Percentiles rank a stretch among this genome's conserved stretches.
Conservation (phyloP, 2,888 invertebrate species). For the Scaptomyza tumidula region DNA sequence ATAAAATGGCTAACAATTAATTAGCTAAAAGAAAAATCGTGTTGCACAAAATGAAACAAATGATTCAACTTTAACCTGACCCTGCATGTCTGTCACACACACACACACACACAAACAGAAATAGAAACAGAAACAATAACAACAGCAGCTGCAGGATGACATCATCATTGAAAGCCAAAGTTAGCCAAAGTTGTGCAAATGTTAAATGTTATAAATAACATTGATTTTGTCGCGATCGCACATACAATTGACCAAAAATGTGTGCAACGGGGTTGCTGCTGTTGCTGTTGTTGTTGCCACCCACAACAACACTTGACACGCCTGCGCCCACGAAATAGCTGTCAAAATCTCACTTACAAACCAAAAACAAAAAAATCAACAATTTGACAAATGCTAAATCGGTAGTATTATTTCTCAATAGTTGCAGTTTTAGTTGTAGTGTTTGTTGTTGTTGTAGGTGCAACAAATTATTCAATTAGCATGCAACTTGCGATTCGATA, state of each 20-base stretch:
- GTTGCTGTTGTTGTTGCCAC: conserved; percentile 39
- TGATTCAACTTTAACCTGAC: conserved; percentile 83
- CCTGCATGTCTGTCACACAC: conserved; percentile 79
- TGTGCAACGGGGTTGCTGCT: conserved; percentile 41
- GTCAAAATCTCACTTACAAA: conserved; percentile 70
- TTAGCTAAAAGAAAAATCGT: conserved; percentile 78
- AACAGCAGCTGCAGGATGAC: conserved; percentile 62
- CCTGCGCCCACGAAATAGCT: conserved; percentile 55
- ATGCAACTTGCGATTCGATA: conserved; percentile 70
- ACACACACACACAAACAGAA: conserved; percentile 57
- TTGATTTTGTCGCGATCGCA: conserved; percentile 5
- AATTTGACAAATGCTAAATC: conserved; percentile 69
- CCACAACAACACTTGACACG: conserved; percentile 50
- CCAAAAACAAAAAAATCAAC: conserved; percentile 44
- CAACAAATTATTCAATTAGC: conserved; percentile 79
- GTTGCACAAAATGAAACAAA: conserved; percentile 67
- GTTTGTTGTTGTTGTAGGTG: conserved; percentile 77
- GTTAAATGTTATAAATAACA: conserved; percentile 76
- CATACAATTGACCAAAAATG: conserved; percentile 76
- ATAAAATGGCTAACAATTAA: conserved; percentile 79
- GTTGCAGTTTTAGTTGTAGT: not conserved
- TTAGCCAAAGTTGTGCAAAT: conserved; percentile 29
- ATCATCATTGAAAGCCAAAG: conserved; percentile 58
- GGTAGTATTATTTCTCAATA: conserved; percentile 13
- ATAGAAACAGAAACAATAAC: conserved; percentile 20